phyloP scores from a whole-genome alignment of 2,888 invertebrate genomes.

The Pachycephus smyrnensis region DNA sequence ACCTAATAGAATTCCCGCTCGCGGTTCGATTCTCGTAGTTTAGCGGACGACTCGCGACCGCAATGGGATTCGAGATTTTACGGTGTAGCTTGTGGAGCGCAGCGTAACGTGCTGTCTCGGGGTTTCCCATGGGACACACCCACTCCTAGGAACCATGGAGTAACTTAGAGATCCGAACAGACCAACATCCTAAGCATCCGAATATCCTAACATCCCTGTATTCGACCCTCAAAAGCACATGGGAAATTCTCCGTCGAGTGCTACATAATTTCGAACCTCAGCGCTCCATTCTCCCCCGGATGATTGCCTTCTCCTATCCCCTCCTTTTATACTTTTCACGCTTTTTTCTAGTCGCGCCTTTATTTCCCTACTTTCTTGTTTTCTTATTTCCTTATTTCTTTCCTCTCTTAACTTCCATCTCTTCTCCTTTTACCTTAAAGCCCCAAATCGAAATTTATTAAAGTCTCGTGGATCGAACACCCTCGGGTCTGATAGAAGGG shows the following conservation, averaged over 20 bases:
- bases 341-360: no score
- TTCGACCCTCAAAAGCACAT: conserved; percentile 24
- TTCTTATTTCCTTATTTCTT: no score
- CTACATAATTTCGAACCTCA: conserved; percentile 22
- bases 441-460: no score
- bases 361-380: no score
- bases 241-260: conserved; percentile 27
- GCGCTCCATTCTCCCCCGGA: conserved; percentile 10
- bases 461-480: no score
- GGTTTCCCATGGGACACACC: conserved; percentile 17
- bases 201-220: no score
- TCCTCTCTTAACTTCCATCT: no score
- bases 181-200: neutral
- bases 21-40: conserved; percentile 10
- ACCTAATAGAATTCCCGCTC: neutral
- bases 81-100: conserved; percentile 7
- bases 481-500: no score
- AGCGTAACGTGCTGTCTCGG: neutral
- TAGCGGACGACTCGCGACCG: conserved; percentile 12
- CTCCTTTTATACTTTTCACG: no score
- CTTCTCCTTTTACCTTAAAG: no score
- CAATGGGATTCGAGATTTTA: conserved; percentile 19
- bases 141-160: neutral
- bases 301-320: no score
- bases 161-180: neutral